A percentile compares a stretch with the other conserved stretches of the same genome.
phyloP scores from a whole-genome alignment of 2,888 invertebrate genomes.

The Melangyna quadrimaculata region DNA sequence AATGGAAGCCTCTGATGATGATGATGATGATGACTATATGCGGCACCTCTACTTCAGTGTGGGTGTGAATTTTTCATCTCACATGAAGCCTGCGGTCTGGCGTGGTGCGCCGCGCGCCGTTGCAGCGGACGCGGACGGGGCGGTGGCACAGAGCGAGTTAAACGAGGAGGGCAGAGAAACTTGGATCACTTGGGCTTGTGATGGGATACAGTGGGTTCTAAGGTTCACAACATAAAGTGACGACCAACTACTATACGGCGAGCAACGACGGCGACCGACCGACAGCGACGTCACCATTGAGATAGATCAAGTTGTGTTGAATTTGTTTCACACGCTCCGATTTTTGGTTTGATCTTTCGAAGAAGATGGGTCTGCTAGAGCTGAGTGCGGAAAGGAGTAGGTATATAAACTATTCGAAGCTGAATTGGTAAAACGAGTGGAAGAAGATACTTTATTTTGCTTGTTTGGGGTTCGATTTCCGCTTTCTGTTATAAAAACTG shows the following conservation, averaged over 20 bases:
- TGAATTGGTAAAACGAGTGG: constrained; percentile 25
- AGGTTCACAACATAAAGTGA: constrained; percentile 58
- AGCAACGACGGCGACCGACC: neutral
- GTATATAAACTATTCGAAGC: constrained; percentile 33
- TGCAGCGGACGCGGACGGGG: too few relatives aligned
- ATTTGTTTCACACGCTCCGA: constrained; percentile 68
- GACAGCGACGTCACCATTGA: constrained; percentile 50
- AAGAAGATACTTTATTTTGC: constrained; percentile 21
- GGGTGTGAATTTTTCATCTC: constrained; percentile 57
- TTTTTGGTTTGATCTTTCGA: constrained; percentile 56
- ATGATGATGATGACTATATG: neutral
- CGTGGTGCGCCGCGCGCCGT: too few relatives aligned
- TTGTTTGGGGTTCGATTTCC: constrained; percentile 66
- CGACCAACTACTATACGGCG: constrained; percentile 7
- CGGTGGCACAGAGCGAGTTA: too few relatives aligned
- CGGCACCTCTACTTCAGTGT: constrained; percentile 19
- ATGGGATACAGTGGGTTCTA: constrained; percentile 53
- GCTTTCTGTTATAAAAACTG: constrained; percentile 47
- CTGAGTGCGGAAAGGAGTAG: neutral
- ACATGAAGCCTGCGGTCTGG: neutral
- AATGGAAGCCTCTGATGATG: constrained; percentile 10
- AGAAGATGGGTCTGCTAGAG: neutral
- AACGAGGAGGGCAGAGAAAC: neutral
- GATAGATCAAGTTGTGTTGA: constrained; percentile 48
- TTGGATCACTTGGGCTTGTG: constrained; percentile 63